Conservation (phyloP, 2,113 vertebrate genomes). For the Isichthys henryi region DNA sequence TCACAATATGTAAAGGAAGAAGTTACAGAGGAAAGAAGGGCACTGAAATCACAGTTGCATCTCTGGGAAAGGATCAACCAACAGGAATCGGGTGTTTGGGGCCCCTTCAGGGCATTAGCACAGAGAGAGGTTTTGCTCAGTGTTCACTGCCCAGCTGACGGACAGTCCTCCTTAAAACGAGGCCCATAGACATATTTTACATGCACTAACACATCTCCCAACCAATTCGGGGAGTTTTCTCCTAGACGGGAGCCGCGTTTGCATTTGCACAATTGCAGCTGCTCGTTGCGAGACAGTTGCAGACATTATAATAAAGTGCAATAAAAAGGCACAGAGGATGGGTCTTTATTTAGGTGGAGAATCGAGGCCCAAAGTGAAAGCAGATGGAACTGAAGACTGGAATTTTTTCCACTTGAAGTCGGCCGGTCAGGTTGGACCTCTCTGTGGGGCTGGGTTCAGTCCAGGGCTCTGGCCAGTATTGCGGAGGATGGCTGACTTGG, state of each 20-base stretch:
- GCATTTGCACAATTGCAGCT: background rate
- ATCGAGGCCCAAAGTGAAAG: slow-evolving; percentile 51
- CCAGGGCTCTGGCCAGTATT: slow-evolving; percentile 30
- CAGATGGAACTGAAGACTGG: slow-evolving; percentile 49
- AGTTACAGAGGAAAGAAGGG: background rate
- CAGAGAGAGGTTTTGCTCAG: background rate
- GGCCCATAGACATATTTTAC: background rate
- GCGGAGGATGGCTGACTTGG: slow-evolving; percentile 45
- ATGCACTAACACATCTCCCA: background rate
- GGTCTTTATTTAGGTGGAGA: slow-evolving; percentile 46
- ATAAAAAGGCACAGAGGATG: slow-evolving; percentile 36
- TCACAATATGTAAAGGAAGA: background rate
- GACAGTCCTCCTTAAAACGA: background rate
- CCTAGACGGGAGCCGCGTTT: background rate
- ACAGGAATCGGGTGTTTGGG: background rate
- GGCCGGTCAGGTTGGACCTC: slow-evolving; percentile 40
- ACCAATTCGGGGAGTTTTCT: background rate
- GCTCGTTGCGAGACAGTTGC: background rate
- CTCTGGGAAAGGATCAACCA: background rate
- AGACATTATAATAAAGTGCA: slow-evolving; percentile 28
- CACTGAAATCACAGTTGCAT: background rate
- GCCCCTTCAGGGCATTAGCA: background rate
- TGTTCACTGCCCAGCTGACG: background rate
- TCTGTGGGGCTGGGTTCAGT: slow-evolving; percentile 45
- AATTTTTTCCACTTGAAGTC: slow-evolving; percentile 58